phyloP scores from a whole-genome alignment of 2,113 vertebrate species.

The Gopherus flavomarginatus region DNA sequence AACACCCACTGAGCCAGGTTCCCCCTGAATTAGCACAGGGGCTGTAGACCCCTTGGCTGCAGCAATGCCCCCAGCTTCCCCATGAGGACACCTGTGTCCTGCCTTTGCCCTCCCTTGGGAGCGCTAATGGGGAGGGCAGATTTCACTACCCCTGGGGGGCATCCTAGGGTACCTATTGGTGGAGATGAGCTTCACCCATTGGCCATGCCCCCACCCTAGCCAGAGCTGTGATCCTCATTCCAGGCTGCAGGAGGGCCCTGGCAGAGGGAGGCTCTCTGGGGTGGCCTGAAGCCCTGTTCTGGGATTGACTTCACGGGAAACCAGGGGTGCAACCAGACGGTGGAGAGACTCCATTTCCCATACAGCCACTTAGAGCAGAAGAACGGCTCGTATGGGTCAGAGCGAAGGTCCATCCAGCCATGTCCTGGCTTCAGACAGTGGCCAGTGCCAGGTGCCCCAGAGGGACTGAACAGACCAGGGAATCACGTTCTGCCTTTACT shows the following conservation, averaged over 20 bases:
- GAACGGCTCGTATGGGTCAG: too few relatives aligned
- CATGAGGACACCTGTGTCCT: background rate
- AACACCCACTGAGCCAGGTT: background rate
- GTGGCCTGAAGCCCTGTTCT: background rate
- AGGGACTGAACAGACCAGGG: too few relatives aligned
- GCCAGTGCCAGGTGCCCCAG: too few relatives aligned
- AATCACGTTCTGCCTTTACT: too few relatives aligned
- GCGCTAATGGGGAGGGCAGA: background rate
- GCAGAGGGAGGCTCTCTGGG: background rate
- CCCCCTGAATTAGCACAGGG: background rate
- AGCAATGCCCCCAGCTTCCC: background rate
- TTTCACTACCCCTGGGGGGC: background rate
- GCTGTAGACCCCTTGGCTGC: background rate
- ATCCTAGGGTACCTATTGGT: background rate
- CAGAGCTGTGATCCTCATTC: background rate
- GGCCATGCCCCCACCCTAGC: background rate
- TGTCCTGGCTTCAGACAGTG: too few relatives aligned
- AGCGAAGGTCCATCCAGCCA: too few relatives aligned
- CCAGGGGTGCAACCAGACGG: background rate
- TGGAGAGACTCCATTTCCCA: background rate
- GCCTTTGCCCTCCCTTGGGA: background rate
- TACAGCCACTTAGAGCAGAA: background rate
- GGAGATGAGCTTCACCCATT: background rate
- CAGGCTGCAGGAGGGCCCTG: background rate
- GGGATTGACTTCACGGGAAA: background rate